Base-by-base conservation (phyloP, 2,113 vertebrate genomes). In the Psittacara wagleri region DNA sequence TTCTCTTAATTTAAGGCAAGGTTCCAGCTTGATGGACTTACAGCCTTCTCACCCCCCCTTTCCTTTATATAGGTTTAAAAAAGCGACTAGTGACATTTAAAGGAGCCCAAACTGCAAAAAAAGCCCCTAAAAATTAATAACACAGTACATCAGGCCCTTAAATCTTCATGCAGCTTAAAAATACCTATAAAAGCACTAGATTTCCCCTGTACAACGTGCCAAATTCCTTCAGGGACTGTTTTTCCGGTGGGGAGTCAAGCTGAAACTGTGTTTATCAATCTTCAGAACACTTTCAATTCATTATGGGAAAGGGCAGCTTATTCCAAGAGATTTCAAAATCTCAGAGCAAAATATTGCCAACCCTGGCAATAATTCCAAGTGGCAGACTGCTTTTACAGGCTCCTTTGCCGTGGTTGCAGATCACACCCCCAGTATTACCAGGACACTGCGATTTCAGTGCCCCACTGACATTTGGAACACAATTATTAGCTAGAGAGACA, bases 181-280 rank as follows among this genome's bases (percentile, higher is more conserved):
- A 73, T 69, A 83, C 4, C 83, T 57, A 13, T 39, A 33, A 69
- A 83, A 85, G 62, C 81, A 54, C 27, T 6, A 33, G 7, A 43
- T 92, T 55, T 67, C 61, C 76, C 46, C 52, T 2, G 12, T 76
- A 69, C 54, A 13, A 55, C 0, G 4, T 44, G 75, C 84, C 51
- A 86, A 77, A 91, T 94, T 68, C 83, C 90, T 70, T 51, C 59
- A 35, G 94, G 67, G 39, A 46, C 10, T 83, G 33, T 35, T 94
- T 93, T 93, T 96, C 86, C 86, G 67, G 1, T 25, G 37, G 77
- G 73, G 43, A 86, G 31, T 54, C 41, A 28, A 39, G 87, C 74
- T 24, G 35, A 94, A 92, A 92, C 39, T 52, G 77, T 68, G 81
- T 95, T 96, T 87, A 82, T 94, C 92, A 54, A 75, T 84, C 93